phyloP scores from a whole-genome alignment of 1,140 invertebrate species.

The Bombus waltoni region DNA sequence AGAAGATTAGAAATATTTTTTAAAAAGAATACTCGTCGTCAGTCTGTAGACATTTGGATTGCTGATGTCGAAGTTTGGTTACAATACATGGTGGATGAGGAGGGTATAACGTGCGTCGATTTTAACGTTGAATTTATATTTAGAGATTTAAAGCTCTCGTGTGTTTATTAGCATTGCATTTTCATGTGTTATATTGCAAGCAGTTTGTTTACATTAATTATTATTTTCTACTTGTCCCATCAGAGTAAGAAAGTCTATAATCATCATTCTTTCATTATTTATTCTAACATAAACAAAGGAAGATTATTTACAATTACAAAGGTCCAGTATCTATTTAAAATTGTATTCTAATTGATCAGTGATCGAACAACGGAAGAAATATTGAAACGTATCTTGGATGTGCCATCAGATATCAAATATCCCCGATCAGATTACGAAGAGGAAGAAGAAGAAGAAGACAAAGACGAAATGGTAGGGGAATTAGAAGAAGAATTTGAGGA shows the following conservation, averaged over 20 bases:
- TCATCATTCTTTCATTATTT: neutral
- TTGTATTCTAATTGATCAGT: neutral
- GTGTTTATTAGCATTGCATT: neutral
- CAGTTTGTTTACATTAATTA: neutral
- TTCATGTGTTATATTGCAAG: neutral
- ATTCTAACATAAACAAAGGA: neutral
- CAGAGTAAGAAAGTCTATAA: neutral
- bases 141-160: neutral
- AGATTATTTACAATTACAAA: neutral
- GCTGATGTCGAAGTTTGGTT: slow-evolving; percentile 55
- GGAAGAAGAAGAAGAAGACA: neutral
- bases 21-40: neutral
- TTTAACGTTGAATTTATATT: neutral
- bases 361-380: neutral
- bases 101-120: neutral
- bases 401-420: neutral
- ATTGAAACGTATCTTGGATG: neutral
- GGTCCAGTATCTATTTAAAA: neutral
- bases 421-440: neutral
- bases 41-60: slow-evolving; percentile 62
- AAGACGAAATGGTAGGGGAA: neutral
- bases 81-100: neutral
- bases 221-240: neutral
- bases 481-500: neutral
- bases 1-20: neutral